Evolutionary conservation across 64 coral and sea anemone genomes (phyloP).

Genomic region (Porites australiensis): DNA sequence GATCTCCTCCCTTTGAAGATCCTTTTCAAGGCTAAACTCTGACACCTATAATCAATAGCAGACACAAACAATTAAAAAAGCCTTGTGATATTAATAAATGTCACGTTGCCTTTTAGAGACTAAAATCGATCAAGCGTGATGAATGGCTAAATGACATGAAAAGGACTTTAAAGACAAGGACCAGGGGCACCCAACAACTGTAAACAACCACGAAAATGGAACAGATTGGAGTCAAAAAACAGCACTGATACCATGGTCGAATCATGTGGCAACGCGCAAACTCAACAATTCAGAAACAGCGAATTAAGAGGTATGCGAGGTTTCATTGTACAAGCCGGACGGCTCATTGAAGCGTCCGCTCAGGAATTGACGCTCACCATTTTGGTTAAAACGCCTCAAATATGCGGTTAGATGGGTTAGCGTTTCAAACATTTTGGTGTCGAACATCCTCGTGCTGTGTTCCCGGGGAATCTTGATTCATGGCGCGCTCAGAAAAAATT

Average conservation of each 20-base stretch:
- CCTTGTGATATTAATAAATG: slow-evolving; percentile 51
- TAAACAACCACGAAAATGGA: slow-evolving; percentile 2
- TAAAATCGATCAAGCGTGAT: neutral
- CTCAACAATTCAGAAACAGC: neutral
- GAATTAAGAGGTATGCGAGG: slow-evolving; percentile 8
- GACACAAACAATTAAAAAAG: slow-evolving; percentile 47
- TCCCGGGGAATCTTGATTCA: neutral
- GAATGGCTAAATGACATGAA: neutral
- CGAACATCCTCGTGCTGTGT: neutral
- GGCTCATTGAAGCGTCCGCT: neutral
- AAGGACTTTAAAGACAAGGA: neutral
- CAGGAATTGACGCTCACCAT: neutral
- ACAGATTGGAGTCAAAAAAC: neutral
- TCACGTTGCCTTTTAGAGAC: slow-evolving; percentile 46
- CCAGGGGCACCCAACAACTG: neutral
- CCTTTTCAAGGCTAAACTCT: slow-evolving; percentile 10
- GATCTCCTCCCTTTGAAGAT: neutral
- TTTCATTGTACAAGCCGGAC: neutral
- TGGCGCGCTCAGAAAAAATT: neutral
- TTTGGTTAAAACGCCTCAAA: neutral
- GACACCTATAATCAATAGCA: slow-evolving; percentile 9
- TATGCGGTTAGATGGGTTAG: neutral
- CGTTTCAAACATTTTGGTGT: neutral
- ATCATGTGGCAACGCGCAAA: neutral
- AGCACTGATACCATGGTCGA: neutral